These are phyloP conservation scores for Semotilus atromaculatus DNA, from an alignment of 2,797 vertebrate genomes.

Conservation along the genomic window DNA sequence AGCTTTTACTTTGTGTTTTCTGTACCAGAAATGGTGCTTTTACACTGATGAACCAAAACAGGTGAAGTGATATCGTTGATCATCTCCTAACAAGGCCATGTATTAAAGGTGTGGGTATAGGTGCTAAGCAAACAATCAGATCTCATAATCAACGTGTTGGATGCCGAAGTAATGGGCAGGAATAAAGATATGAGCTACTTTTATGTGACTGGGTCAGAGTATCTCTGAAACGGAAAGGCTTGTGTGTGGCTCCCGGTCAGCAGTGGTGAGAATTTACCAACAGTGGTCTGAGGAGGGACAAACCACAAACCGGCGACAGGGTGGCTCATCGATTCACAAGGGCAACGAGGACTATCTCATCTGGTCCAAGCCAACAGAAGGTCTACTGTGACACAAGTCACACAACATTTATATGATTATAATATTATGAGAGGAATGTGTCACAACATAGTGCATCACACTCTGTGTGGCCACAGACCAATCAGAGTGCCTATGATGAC, in stretches of 20 bases:
- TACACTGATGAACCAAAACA: neutral
- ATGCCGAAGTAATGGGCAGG: neutral
- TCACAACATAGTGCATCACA: neutral
- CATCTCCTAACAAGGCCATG: neutral
- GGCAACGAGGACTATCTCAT: no score
- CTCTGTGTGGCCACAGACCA: no score
- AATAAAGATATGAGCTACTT: neutral
- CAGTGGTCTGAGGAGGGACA: neutral
- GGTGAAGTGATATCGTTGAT: neutral
- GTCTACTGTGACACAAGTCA: neutral
- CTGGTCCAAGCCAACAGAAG: neutral
- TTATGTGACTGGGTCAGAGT: neutral
- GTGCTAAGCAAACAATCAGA: neutral
- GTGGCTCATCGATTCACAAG: no score
- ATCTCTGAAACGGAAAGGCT: neutral
- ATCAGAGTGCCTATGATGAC: no score
- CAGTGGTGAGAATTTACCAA: neutral
- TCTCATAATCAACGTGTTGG: neutral
- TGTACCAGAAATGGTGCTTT: neutral
- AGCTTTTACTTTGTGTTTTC: neutral
- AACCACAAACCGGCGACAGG: neutral
- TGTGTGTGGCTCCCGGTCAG: neutral
- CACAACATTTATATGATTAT: neutral
- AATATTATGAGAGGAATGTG: neutral
- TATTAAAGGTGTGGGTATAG: neutral